phyloP scores from a whole-genome alignment of 2,888 invertebrate species.

The Drosophila phalerata region DNA sequence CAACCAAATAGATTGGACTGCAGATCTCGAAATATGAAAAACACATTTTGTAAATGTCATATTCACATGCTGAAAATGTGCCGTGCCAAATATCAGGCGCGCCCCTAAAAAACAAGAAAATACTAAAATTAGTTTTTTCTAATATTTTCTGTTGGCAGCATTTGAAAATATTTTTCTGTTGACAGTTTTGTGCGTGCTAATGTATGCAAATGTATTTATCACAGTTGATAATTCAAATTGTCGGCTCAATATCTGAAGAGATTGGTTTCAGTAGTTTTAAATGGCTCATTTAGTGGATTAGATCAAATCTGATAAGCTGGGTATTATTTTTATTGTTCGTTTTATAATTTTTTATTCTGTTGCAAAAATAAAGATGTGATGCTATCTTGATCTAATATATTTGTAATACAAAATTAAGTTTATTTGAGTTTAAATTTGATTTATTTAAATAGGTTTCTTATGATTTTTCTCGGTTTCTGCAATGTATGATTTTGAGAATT shows the following conservation, averaged over 20 bases:
- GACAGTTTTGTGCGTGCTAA: conserved; percentile 66
- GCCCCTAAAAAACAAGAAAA: conserved; percentile 49
- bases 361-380: conserved; percentile 1
- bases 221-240: conserved; percentile 34
- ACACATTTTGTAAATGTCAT: conserved; percentile 77
- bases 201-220: conserved; percentile 56
- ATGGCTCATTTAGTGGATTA: conserved; percentile 39
- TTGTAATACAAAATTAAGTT: no score
- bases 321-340: conserved; percentile 2
- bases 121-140: conserved; percentile 31
- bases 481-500: not conserved
- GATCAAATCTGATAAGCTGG: conserved; percentile 34
- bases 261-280: conserved; percentile 38
- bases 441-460: not conserved
- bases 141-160: conserved; percentile 45
- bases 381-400: no score
- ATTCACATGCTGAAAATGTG: conserved; percentile 72
- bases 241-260: conserved; percentile 48
- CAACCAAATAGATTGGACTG: conserved; percentile 59
- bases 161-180: conserved; percentile 38
- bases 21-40: conserved; percentile 52
- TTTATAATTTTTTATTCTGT: not conserved
- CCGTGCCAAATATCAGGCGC: conserved; percentile 71
- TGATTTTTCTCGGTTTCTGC: not conserved
- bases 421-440: no score